These are phyloP conservation scores for Drosophila hamatofila DNA, from an alignment of 2,888 invertebrate genomes.

Conservation along the genomic window DNA sequence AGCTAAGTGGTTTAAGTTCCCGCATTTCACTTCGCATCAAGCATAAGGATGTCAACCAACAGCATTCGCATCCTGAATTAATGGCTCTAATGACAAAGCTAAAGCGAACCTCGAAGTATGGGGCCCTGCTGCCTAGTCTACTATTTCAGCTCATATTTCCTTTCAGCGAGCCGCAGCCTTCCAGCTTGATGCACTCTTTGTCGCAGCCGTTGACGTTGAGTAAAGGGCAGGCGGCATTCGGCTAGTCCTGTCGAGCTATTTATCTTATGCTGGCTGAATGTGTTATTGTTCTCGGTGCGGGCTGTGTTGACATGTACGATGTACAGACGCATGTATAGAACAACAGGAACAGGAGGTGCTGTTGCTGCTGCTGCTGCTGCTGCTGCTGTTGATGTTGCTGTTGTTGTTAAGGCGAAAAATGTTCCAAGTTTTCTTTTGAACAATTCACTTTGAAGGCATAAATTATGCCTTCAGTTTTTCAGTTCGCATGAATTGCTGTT, in stretches of 20 bases:
- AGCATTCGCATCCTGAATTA: neutral
- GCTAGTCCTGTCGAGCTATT: slow-evolving; percentile 46
- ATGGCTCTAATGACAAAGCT: neutral
- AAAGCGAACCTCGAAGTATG: neutral
- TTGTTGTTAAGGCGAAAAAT: slow-evolving; percentile 56
- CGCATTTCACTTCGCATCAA: neutral
- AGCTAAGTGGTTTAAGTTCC: neutral
- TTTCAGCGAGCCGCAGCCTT: slow-evolving; percentile 4
- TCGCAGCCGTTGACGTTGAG: neutral
- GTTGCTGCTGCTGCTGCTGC: neutral
- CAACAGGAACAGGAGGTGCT: slow-evolving; percentile 47
- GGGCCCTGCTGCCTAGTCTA: neutral
- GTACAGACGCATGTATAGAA: slow-evolving; percentile 10
- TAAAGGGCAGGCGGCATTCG: slow-evolving; percentile 61
- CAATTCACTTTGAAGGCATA: slow-evolving; percentile 81
- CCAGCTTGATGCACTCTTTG: slow-evolving; percentile 1
- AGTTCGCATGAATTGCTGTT: slow-evolving; percentile 64
- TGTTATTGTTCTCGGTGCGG: slow-evolving; percentile 62
- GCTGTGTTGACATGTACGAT: slow-evolving; percentile 45
- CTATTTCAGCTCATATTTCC: neutral
- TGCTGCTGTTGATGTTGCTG: slow-evolving; percentile 8
- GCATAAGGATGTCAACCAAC: neutral
- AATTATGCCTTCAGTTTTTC: slow-evolving; percentile 80
- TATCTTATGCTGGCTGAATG: slow-evolving; percentile 50
- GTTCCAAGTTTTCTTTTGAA: slow-evolving; percentile 69